phyloP scores from a whole-genome alignment of 2,113 vertebrate genomes.

The Phalacrocorax carbo region DNA sequence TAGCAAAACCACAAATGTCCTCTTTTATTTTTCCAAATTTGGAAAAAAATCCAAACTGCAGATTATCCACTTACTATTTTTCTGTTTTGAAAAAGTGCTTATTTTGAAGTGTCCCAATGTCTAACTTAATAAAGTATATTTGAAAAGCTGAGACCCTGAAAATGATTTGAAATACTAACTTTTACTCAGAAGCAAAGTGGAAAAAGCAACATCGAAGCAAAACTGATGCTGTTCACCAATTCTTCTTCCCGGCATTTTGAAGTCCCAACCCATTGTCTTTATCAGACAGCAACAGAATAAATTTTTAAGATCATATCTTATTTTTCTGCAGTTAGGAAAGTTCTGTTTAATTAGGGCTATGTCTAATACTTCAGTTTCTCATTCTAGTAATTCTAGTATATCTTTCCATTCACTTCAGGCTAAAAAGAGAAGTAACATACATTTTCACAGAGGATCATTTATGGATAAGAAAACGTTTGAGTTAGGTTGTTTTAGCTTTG shows the following conservation, averaged over 20 bases:
- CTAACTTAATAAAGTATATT: not conserved
- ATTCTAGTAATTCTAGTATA: not conserved
- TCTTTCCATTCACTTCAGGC: not conserved
- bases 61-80: not conserved
- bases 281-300: not conserved
- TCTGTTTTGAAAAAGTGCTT: not conserved
- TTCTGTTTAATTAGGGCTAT: not conserved
- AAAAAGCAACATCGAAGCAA: not conserved
- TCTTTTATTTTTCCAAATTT: not conserved
- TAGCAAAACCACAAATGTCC: accelerated
- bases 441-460: not conserved
- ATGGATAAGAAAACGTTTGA: not conserved
- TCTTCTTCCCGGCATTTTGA: not conserved
- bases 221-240: not conserved
- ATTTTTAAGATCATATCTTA: not conserved
- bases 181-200: not conserved
- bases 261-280: not conserved
- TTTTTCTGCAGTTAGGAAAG: not conserved
- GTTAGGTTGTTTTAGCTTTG: not conserved
- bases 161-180: not conserved
- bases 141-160: not conserved
- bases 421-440: not conserved
- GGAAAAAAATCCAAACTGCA: not conserved
- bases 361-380: not conserved
- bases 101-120: not conserved